Percentiles rank a stretch among this genome's conserved stretches.
Conservation (phyloP, 1,140 invertebrate genomes). For the Drosophila sturtevanti region DNA sequence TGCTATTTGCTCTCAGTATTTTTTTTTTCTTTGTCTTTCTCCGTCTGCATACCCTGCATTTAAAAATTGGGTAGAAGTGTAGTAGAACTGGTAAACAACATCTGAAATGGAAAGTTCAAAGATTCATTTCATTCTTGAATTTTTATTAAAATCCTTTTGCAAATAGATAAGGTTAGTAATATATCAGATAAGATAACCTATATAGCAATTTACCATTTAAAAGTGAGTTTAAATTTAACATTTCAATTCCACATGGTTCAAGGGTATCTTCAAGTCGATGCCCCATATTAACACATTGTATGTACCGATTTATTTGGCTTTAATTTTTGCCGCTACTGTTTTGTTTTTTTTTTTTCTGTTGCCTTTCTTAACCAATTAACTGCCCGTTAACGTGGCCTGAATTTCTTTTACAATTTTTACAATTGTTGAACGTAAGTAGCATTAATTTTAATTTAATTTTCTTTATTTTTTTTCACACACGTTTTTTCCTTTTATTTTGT, state of each 20-base stretch:
- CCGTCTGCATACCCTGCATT: neutral
- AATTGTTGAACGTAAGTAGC: constrained; percentile 50
- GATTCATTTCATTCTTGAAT: too few relatives aligned
- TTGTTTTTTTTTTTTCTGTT: constrained; percentile 37
- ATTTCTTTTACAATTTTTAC: constrained; percentile 34
- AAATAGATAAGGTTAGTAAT: too few relatives aligned
- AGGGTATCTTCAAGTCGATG: constrained; percentile 5
- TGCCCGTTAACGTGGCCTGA: constrained; percentile 67
- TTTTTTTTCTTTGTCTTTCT: neutral
- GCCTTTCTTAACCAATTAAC: constrained; percentile 62
- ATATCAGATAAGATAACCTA: too few relatives aligned
- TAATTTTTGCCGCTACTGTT: constrained; percentile 40
- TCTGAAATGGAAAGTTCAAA: too few relatives aligned
- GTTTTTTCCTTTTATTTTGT: constrained; percentile 33
- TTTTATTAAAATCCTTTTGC: too few relatives aligned
- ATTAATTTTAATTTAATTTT: constrained; percentile 65
- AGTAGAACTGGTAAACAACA: too few relatives aligned
- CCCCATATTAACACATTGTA: neutral
- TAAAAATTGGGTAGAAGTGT: neutral
- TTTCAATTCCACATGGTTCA: constrained; percentile 3
- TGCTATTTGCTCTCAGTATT: constrained; percentile 48
- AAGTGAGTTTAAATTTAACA: neutral
- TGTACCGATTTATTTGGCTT: constrained; percentile 29
- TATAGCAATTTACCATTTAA: neutral
- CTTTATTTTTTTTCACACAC: constrained; percentile 16